Percentiles rank a stretch among this genome's conserved stretches.
These are phyloP conservation scores for Proisotoma minuta DNA, from an alignment of 2,888 invertebrate genomes.

Conservation along the genomic window DNA sequence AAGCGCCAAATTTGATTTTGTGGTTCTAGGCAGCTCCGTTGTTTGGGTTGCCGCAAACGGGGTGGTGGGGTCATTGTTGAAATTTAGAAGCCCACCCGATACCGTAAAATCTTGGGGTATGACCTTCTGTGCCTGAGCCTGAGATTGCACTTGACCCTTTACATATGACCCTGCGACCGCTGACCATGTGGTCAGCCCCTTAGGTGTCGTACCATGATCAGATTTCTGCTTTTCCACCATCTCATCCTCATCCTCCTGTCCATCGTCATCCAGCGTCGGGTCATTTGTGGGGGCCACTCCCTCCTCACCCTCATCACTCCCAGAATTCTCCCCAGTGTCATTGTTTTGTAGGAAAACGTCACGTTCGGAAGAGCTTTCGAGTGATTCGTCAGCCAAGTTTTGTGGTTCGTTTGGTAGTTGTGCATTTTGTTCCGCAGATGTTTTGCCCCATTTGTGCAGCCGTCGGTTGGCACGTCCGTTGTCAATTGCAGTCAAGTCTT, in stretches of 20 bases:
- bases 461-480: constrained; percentile 29
- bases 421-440: constrained; percentile 27
- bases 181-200: constrained; percentile 47
- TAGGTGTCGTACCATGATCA: constrained; percentile 42
- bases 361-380: constrained; percentile 44
- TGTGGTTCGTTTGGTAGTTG: constrained; percentile 33
- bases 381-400: constrained; percentile 35
- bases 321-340: constrained; percentile 27
- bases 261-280: constrained; percentile 14
- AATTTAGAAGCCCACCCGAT: constrained; percentile 29
- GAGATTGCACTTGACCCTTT: constrained; percentile 38
- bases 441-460: constrained; percentile 35
- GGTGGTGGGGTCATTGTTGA: constrained; percentile 31
- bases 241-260: constrained; percentile 13
- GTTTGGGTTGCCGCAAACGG: constrained; percentile 19
- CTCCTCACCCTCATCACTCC: constrained; percentile 34
- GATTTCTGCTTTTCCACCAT: constrained; percentile 26
- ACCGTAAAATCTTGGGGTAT: constrained; percentile 39
- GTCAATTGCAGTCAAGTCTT: constrained; percentile 41
- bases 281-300: constrained; percentile 13
- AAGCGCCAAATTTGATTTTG: constrained; percentile 20
- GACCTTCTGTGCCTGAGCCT: too few relatives aligned
- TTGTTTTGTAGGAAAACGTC: constrained; percentile 36
- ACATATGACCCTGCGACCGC: constrained; percentile 25
- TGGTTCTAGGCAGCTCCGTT: constrained; percentile 15